Evolutionary conservation across 2,113 vertebrate species (phyloP), one percentile per base, ranked within the genome.

Genomic region (Puffinus mauretanicus): DNA sequence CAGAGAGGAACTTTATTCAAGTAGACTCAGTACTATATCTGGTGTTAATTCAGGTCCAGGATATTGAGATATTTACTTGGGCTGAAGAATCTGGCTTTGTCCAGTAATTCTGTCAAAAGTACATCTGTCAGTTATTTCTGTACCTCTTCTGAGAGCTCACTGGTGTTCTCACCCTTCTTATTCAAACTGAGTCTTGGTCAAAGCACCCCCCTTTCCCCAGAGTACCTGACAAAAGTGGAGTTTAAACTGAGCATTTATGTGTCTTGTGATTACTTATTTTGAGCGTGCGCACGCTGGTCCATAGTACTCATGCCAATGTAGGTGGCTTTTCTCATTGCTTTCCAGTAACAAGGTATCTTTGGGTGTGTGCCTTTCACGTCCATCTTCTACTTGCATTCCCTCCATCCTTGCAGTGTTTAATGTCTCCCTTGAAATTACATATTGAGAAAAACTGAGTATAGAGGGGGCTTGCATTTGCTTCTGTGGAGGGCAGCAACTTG

Each of bases 261-360:
- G 29, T 54, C 24, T 29, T 8, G 24, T 46, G 57, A 11, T 69
- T 6, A 6, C 32, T 86, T 16, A 1, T 55, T 84, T 38, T 42
- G 60, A 70, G 65, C 1, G 0, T 42, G 18, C 76, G 19, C 3
- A 2, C 0, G 2, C 51, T 54, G 46, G 21, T 82, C 52, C 3
- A 0, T 24, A 29, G 30, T 29, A 10, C 24, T 87, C 3, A 0
- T 13, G 51, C 46, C 11, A 11, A 9, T 9, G 16, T 32, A 62
- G 34, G 42, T 75, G 42, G 5, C 42, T 36, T 66, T 81, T 93
- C 46, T 87, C 34, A 16, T 19, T 82, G 40, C 55, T 84, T 75
- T 62, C 32, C 47, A 46, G 13, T 82, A 62, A 46, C 21, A n/a
- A 49, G 51, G 21, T 42, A 7, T 30, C 73, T 95, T 85, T 76